A percentile compares a stretch with the other conserved stretches of the same genome.
Conservation (phyloP, 2,888 invertebrate genomes). For the Chrysolina haemoptera region DNA sequence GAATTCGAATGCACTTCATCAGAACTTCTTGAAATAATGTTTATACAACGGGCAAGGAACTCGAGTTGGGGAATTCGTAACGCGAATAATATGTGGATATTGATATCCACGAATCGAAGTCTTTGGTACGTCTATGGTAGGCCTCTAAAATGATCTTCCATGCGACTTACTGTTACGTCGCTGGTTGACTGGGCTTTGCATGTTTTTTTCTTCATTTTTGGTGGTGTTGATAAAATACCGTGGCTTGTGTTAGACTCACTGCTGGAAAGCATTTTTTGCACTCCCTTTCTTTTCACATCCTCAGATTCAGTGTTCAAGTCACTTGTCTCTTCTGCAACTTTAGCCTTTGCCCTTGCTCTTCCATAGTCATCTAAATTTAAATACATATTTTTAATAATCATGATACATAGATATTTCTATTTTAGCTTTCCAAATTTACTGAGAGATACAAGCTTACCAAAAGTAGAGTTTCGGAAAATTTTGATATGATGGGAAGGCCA, state of each 20-base stretch:
- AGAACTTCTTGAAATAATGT: neutral
- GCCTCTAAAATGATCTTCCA: slow-evolving; percentile 6
- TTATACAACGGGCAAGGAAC: neutral
- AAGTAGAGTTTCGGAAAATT: no score
- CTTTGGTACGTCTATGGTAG: neutral
- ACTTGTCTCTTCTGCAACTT: no score
- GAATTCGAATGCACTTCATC: neutral
- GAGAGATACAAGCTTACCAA: no score
- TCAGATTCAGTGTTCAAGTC: no score
- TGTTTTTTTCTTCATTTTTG: neutral
- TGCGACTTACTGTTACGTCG: slow-evolving; percentile 1
- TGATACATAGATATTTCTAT: no score
- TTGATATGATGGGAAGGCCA: no score
- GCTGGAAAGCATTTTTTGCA: slow-evolving; percentile 18
- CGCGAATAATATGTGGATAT: neutral
- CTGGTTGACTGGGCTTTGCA: neutral
- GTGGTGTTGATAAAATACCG: neutral
- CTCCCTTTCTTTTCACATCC: no score
- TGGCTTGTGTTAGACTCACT: neutral
- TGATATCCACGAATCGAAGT: neutral
- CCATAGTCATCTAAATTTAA: no score
- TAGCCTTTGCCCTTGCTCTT: no score
- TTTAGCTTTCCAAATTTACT: no score
- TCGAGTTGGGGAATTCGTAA: neutral
- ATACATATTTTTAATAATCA: no score